Evolutionary conservation across 2,797 vertebrate genomes (phyloP).

Genomic region (Odontamblyopus rebecca): DNA sequence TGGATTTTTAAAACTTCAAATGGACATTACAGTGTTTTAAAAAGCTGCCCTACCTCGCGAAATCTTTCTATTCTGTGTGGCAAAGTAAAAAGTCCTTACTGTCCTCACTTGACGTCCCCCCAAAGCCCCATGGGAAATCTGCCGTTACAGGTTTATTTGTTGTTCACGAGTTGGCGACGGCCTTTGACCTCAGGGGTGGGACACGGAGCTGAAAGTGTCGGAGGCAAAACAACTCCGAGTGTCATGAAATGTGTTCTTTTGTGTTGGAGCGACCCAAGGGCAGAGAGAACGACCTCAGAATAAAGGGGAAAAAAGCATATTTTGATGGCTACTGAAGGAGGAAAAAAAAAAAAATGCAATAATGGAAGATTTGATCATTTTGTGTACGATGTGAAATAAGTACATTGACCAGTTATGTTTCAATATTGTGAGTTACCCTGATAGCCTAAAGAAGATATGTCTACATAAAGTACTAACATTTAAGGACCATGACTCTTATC

Average conservation of each 20-base stretch:
- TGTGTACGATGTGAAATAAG: no score
- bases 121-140: conserved; percentile 31
- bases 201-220: not conserved
- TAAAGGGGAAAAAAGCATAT: no score
- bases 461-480: no score
- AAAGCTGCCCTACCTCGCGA: conserved; percentile 7
- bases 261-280: conserved; percentile 2
- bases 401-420: no score
- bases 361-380: no score
- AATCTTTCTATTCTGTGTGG: conserved; percentile 5
- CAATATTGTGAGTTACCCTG: no score
- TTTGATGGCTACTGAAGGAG: not conserved
- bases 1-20: conserved; percentile 10
- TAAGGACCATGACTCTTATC: no score
- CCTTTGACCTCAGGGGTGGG: conserved; percentile 17
- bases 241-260: conserved; percentile 19
- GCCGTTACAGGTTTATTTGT: conserved; percentile 25
- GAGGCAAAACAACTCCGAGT: conserved; percentile 9
- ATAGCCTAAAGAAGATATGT: no score
- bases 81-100: not conserved
- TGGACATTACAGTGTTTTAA: conserved; percentile 2
- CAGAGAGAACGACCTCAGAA: not conserved
- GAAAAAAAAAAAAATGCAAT: no score
- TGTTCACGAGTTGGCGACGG: conserved; percentile 28
- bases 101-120: conserved; percentile 35